Evolutionary conservation across 2,113 vertebrate genomes (phyloP), one percentile per base, ranked within the genome.

Genomic region (Calyptommatus sinebrachiatus): DNA sequence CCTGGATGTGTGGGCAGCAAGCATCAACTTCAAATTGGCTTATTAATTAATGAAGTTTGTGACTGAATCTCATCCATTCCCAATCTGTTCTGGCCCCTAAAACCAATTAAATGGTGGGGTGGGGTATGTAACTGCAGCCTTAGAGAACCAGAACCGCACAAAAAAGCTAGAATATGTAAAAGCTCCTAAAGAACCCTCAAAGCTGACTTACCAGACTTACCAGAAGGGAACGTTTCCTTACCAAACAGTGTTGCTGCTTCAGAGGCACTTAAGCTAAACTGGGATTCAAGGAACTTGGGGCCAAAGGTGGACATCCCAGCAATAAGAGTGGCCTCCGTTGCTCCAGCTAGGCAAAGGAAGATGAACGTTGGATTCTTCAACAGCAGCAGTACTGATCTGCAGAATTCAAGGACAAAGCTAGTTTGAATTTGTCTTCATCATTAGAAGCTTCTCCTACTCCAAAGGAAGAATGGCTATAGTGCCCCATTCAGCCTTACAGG

Each of bases 301-400:
- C 98, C 97, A 24, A 99, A 99, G 0, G 98, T 99, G 77, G 98
- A 98, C 97, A 99, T 97, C 81, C 97, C 96, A 0, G 97, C 94
- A 8, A 98, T 96, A 65, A 99, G 97, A 0, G 96, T 98, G 18
- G 98, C 96, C 88, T 99, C 98, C 0, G 97, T 97, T 0, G 98
- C 98, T 70, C 97, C 97, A 0, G 97, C 97, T 82, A 99, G 91
- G 87, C 98, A 99, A 61, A 99, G 95, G 90, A 97, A 97, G 85
- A 98, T 91, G 94, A 99, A 99, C 0, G 97, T 94, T 45, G 97
- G 96, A 78, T 98, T 99, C 93, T 94, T 98, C 67, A 99, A 83
- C 26, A 99, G 97, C 0, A 98, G 93, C 92, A 98, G 88, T 45
- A 96, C 87, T 57, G 98, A 97, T 10, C 95, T 96, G 82, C 24